Percentiles rank a stretch among this genome's conserved stretches.
Evolutionary conservation across 2,113 vertebrate genomes (phyloP).

Genomic region (Phrynocephalus versicolor): DNA sequence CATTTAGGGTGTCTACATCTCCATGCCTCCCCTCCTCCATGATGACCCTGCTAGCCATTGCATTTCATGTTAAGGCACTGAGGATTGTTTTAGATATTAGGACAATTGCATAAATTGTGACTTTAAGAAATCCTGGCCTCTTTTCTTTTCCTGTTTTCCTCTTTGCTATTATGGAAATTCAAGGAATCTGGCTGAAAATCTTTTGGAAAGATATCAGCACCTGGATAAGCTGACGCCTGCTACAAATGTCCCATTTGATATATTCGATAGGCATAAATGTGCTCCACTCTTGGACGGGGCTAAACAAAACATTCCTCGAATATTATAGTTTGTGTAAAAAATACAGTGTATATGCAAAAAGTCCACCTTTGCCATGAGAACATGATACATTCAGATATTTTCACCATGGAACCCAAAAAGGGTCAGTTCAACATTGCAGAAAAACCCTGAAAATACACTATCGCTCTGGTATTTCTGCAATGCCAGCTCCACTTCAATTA

Average conservation of each 20-base stretch:
- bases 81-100: neutral
- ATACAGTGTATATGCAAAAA: neutral
- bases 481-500: slow-evolving; percentile 20
- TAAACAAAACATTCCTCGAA: neutral
- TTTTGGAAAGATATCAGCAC: neutral
- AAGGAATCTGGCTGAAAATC: neutral
- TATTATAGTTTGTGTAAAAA: neutral
- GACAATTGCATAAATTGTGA: neutral
- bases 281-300: neutral
- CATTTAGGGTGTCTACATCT: too few relatives aligned
- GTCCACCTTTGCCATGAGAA: neutral
- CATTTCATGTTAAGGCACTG: neutral
- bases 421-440: neutral
- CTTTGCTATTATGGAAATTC: neutral
- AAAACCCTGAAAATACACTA: neutral
- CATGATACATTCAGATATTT: neutral
- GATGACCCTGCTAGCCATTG: too few relatives aligned
- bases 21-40: too few relatives aligned
- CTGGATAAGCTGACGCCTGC: neutral
- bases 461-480: slow-evolving; percentile 36
- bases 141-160: neutral
- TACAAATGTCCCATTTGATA: neutral
- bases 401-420: neutral
- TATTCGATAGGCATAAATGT: neutral
- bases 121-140: neutral